Evolutionary conservation across 2,888 invertebrate species (phyloP).

Genomic region (Agriotes lineatus): DNA sequence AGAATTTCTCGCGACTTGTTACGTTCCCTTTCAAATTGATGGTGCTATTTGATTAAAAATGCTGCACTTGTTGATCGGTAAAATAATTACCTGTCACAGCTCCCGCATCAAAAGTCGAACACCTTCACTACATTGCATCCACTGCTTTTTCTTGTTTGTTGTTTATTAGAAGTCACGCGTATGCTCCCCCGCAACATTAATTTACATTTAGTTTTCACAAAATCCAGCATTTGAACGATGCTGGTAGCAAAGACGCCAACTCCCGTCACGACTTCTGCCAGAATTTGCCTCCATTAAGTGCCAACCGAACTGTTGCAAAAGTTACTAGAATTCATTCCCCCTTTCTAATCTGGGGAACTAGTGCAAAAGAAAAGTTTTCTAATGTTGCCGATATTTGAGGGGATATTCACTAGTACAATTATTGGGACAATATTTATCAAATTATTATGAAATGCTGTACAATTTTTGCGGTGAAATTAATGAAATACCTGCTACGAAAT

Average conservation of each 20-base stretch:
- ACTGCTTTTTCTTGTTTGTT: neutral
- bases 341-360: no score
- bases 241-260: slow-evolving; percentile 23
- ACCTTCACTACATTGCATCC: neutral
- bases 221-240: neutral
- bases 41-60: neutral
- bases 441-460: neutral
- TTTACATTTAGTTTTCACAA: neutral
- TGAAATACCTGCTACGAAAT: no score
- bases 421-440: neutral
- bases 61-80: slow-evolving; percentile 48
- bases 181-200: neutral
- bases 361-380: neutral
- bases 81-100: slow-evolving; percentile 22
- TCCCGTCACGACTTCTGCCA: slow-evolving; percentile 21
- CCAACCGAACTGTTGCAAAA: slow-evolving; percentile 13
- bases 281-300: slow-evolving; percentile 27
- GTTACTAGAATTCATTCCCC: neutral
- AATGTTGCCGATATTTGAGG: no score
- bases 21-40: slow-evolving; percentile 3
- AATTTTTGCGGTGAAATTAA: neutral
- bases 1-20: neutral
- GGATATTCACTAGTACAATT: no score
- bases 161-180: neutral
- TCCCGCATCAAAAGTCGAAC: slow-evolving; percentile 8